Conservation (phyloP, 2,113 vertebrate species). For the Megaptera novaeangliae region DNA sequence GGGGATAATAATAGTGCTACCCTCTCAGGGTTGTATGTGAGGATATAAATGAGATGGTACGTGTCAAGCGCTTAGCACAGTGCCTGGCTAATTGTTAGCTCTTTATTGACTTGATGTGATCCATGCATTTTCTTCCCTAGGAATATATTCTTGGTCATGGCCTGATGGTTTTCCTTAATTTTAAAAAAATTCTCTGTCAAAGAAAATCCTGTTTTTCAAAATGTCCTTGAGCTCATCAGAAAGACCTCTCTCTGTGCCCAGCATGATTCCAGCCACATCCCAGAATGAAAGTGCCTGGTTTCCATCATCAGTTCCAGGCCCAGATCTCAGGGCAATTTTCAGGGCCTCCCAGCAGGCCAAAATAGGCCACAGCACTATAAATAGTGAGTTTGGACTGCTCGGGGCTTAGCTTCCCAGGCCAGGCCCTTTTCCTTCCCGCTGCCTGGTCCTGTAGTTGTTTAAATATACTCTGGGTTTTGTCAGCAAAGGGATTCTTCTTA, state of each 20-base stretch:
- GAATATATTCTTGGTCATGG: neutral
- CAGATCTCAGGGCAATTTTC: conserved; percentile 43
- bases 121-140: neutral
- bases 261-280: neutral
- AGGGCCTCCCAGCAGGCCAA: conserved; percentile 6
- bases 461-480: neutral
- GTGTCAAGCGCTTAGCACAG: neutral
- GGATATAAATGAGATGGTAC: neutral
- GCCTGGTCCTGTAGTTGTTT: neutral
- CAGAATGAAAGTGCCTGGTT: conserved; percentile 34
- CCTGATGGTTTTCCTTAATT: neutral
- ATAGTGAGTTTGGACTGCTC: conserved; percentile 30
- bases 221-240: neutral
- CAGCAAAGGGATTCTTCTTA: neutral
- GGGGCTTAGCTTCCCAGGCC: conserved; percentile 15
- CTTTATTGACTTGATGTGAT: neutral
- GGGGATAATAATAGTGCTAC: neutral
- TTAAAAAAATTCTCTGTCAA: neutral
- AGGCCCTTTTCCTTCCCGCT: neutral
- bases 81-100: neutral
- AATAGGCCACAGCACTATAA: conserved; percentile 52
- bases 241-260: conserved; percentile 35
- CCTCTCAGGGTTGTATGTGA: neutral
- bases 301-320: neutral
- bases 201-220: conserved; percentile 34